Evolutionary conservation across 2,797 vertebrate genomes (phyloP).

Genomic region (Harpagifer antarcticus): DNA sequence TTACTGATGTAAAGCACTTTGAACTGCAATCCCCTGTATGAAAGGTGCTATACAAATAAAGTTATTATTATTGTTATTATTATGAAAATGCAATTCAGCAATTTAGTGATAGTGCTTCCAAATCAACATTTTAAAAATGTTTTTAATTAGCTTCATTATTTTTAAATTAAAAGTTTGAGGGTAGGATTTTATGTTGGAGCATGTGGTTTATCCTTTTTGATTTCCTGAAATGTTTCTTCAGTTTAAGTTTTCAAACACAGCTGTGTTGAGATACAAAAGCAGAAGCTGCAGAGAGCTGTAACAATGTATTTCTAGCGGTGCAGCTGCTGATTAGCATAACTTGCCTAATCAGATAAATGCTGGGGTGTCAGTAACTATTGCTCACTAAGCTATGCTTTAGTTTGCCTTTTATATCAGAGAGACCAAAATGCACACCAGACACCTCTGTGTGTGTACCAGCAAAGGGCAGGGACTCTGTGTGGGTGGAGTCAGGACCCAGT

Average conservation of each 20-base stretch:
- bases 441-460: constrained; percentile 35
- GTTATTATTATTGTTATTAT: background rate
- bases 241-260: background rate
- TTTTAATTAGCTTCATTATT: background rate
- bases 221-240: background rate
- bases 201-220: background rate
- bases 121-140: background rate
- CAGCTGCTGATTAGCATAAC: constrained; percentile 10
- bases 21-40: too few relatives aligned
- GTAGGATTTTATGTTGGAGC: background rate
- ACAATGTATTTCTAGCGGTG: background rate
- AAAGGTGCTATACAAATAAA: too few relatives aligned
- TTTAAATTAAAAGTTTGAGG: background rate
- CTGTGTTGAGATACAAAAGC: background rate
- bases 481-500: constrained; percentile 63
- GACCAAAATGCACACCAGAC: constrained; percentile 1
- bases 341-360: constrained; percentile 2
- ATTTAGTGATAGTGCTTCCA: background rate
- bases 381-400: background rate
- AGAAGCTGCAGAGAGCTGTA: background rate
- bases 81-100: constrained; percentile 3
- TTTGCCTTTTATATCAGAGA: constrained; percentile 3
- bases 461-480: constrained; percentile 41
- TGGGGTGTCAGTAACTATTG: constrained; percentile 7
- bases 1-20: too few relatives aligned